A percentile compares a stretch with the other conserved stretches of the same genome.
phyloP scores from a whole-genome alignment of 2,888 invertebrate genomes.

The Plagodis pulveraria region DNA sequence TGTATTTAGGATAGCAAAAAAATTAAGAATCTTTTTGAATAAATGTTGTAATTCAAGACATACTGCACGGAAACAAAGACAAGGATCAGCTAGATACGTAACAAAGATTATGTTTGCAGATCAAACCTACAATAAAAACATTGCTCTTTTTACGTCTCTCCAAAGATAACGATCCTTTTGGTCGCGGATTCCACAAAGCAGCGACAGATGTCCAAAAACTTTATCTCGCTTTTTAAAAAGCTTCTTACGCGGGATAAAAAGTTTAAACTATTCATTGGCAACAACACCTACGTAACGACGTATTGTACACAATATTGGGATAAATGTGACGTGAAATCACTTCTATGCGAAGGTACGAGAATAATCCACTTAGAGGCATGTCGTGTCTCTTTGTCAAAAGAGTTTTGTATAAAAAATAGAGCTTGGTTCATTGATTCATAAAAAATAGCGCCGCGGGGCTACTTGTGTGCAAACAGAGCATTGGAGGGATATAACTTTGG shows the following conservation, averaged over 20 bases:
- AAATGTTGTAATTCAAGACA: too few species aligned
- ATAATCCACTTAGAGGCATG: conserved; percentile 84
- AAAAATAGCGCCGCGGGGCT: conserved; percentile 78
- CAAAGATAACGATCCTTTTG: conserved; percentile 52
- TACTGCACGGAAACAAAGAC: too few species aligned
- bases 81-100: too few species aligned
- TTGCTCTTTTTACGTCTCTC: conserved; percentile 62
- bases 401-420: conserved; percentile 40
- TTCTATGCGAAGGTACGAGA: conserved; percentile 53
- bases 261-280: conserved; percentile 66
- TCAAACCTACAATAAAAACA: conserved; percentile 35
- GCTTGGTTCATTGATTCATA: conserved; percentile 76
- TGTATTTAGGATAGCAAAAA: not conserved
- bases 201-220: conserved; percentile 72
- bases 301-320: conserved; percentile 73
- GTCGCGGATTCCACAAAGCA: conserved; percentile 62
- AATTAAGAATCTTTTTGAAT: too few species aligned
- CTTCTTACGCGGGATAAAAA: conserved; percentile 64
- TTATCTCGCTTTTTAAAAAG: conserved; percentile 60
- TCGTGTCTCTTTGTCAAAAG: conserved; percentile 75
- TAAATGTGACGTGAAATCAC: conserved; percentile 82
- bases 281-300: conserved; percentile 79
- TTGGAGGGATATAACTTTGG: conserved; percentile 37
- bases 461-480: conserved; percentile 74
- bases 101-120: conserved; percentile 1